These are phyloP conservation scores for Natrix natrix DNA, from an alignment of 2,797 vertebrate genomes.

Conservation along the genomic window DNA sequence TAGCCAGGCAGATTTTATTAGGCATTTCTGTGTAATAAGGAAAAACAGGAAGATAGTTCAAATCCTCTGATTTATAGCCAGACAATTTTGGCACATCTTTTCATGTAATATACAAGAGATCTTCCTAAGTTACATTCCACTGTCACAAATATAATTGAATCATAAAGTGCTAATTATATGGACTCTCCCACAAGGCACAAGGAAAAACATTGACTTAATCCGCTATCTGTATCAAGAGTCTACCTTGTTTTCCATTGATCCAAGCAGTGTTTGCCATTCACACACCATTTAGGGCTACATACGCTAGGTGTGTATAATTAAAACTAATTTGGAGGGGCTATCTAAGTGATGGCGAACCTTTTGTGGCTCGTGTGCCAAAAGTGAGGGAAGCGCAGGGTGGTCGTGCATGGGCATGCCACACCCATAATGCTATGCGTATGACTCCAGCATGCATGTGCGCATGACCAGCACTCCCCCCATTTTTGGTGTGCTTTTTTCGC, in stretches of 20 bases:
- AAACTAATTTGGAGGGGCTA: background rate
- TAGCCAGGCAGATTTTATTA: slow-evolving; percentile 4
- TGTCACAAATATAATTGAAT: background rate
- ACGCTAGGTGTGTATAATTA: background rate
- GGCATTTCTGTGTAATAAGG: slow-evolving; percentile 10
- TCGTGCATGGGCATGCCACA: too few species aligned
- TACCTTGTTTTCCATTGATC: background rate
- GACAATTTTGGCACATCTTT: background rate
- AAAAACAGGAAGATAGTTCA: background rate
- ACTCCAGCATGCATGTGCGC: too few species aligned
- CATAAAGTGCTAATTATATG: background rate
- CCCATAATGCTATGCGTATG: too few species aligned
- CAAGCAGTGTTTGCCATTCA: background rate
- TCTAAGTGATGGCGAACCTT: background rate
- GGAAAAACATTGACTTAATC: background rate
- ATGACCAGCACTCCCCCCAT: too few species aligned
- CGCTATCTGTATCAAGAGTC: background rate
- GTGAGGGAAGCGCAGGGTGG: too few species aligned
- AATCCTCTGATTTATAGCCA: slow-evolving; percentile 1
- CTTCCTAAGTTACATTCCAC: background rate
- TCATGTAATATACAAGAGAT: background rate
- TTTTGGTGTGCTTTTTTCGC: too few species aligned
- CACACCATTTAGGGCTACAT: background rate
- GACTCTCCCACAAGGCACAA: background rate
- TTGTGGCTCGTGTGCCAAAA: too few species aligned